A percentile compares a stretch with the other conserved stretches of the same genome.
These are phyloP conservation scores for Artibeus jamaicensis DNA, from an alignment of 2,797 vertebrate species.

Conservation along the genomic window DNA sequence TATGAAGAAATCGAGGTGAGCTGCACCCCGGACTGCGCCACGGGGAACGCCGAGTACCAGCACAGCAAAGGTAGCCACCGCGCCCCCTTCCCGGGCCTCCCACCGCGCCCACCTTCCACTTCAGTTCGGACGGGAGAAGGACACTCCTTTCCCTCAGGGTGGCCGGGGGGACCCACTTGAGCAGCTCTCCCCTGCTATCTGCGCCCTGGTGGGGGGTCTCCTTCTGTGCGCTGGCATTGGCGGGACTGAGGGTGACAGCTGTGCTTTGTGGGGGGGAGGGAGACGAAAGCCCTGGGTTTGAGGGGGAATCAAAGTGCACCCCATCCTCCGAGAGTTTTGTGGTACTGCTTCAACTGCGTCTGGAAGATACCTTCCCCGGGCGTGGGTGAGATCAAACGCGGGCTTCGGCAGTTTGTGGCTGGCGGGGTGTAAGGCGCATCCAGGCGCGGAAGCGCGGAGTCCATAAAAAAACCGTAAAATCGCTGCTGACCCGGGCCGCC, in stretches of 20 bases:
- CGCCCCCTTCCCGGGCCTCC: constrained; percentile 68
- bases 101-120: constrained; percentile 59
- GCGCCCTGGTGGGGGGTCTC: constrained; percentile 23
- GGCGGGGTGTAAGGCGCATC: constrained; percentile 73
- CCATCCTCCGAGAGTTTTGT: constrained; percentile 44
- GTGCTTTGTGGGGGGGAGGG: not conserved
- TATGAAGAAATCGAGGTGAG: constrained; percentile 99
- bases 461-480: constrained; percentile 81
- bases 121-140: constrained; percentile 29
- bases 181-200: not conserved
- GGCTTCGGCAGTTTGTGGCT: constrained; percentile 75
- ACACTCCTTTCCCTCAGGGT: constrained; percentile 9
- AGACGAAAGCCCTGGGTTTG: not conserved
- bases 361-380: constrained; percentile 45
- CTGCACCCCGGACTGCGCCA: constrained; percentile 94
- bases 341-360: constrained; percentile 50
- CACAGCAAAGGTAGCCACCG: constrained; percentile 91
- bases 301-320: constrained; percentile 12
- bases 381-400: constrained; percentile 78
- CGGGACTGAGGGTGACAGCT: constrained; percentile 54
- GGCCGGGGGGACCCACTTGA: constrained; percentile 48
- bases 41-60: constrained; percentile 92
- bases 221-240: constrained; percentile 16
- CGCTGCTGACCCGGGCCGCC: constrained; percentile 45
- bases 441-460: constrained; percentile 76